phyloP scores from a whole-genome alignment of 2,888 invertebrate species.

The Nymphalis polychloros region DNA sequence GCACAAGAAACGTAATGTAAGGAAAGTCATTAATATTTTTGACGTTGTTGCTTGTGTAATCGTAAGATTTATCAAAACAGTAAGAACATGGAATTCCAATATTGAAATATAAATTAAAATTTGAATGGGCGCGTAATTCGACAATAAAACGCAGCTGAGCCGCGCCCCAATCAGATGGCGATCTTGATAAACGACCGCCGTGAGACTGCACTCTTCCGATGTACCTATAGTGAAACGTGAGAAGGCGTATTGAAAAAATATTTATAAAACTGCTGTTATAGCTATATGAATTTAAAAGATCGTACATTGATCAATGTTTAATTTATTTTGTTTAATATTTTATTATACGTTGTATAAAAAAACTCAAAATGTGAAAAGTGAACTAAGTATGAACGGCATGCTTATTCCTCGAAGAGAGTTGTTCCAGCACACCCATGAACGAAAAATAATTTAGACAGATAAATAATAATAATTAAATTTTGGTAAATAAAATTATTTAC shows the following conservation, averaged over 20 bases:
- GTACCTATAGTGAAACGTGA: constrained; percentile 35
- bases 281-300: too few species aligned
- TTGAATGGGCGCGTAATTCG: constrained; percentile 73
- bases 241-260: constrained; percentile 12
- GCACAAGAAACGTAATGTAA: too few species aligned
- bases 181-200: constrained; percentile 79
- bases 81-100: constrained; percentile 48
- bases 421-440: too few species aligned
- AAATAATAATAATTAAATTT: too few species aligned
- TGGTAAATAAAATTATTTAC: too few species aligned
- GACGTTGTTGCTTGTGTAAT: neutral
- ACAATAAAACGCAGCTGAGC: constrained; percentile 80
- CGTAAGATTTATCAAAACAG: constrained; percentile 15
- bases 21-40: neutral
- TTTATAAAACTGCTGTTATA: neutral
- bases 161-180: constrained; percentile 76
- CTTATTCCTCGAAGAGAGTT: too few species aligned
- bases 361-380: too few species aligned
- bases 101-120: constrained; percentile 67
- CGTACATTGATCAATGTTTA: too few species aligned
- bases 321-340: too few species aligned
- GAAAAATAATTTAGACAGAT: too few species aligned
- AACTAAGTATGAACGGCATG: too few species aligned
- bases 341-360: too few species aligned
- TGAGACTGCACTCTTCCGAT: constrained; percentile 74